phyloP scores from a whole-genome alignment of 2,113 vertebrate genomes.

The Oreochromis spilurus region DNA sequence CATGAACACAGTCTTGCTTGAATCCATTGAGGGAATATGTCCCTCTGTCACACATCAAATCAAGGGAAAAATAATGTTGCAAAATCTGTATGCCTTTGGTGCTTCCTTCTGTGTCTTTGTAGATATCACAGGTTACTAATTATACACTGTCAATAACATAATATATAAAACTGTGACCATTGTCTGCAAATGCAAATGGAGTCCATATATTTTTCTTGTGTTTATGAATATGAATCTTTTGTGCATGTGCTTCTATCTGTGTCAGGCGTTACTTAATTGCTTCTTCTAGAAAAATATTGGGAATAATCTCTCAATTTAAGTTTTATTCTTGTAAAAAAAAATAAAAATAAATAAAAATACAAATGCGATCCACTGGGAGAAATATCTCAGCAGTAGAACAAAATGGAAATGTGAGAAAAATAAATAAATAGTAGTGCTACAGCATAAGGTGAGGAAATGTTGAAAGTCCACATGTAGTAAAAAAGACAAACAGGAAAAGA shows the following conservation, averaged over 20 bases:
- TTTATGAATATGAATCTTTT: not conserved
- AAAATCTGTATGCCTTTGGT: not conserved
- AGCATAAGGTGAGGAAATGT: not conserved
- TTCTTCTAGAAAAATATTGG: not conserved
- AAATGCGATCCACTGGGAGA: not conserved
- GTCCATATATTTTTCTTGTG: not conserved
- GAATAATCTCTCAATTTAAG: not conserved
- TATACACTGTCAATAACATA: not conserved
- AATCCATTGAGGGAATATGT: not conserved
- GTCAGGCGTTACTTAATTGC: not conserved
- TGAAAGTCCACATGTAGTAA: not conserved
- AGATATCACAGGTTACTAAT: not conserved
- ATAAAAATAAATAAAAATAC: not conserved
- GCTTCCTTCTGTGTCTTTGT: not conserved
- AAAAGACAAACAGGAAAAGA: not conserved
- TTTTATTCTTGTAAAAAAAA: not conserved
- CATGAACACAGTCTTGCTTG: not conserved
- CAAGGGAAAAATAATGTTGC: not conserved
- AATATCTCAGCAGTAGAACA: not conserved
- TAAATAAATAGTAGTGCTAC: not conserved
- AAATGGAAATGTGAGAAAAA: not conserved
- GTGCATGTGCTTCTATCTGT: not conserved
- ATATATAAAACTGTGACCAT: not conserved
- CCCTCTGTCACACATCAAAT: constrained; percentile 4
- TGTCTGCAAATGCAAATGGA: not conserved